Evolutionary conservation across 1,140 invertebrate species (phyloP).

Genomic region (Leptinotarsa lineolata): DNA sequence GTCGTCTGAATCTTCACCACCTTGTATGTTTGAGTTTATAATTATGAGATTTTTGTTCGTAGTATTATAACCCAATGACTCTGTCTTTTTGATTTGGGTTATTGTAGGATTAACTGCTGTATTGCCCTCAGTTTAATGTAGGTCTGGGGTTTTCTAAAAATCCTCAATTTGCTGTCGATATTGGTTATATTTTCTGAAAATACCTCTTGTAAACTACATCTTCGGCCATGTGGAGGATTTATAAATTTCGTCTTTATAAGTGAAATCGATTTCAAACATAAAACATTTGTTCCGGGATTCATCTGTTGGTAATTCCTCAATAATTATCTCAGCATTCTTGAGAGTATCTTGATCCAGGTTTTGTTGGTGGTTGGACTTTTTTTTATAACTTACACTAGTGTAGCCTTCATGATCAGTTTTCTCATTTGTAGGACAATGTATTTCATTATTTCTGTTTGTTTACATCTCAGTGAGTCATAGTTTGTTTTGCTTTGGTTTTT

Average conservation of each 20-base stretch:
- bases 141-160: conserved; percentile 17
- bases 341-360: neutral
- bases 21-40: too few species aligned
- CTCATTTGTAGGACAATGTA: conserved; percentile 5
- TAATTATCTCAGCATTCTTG: too few species aligned
- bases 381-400: conserved; percentile 15
- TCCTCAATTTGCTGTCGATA: conserved; percentile 14
- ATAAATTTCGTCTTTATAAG: conserved; percentile 14
- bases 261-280: conserved; percentile 8
- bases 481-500: conserved; percentile 17
- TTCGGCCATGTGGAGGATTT: conserved; percentile 19
- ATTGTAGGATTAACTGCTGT: conserved; percentile 1
- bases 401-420: conserved; percentile 13
- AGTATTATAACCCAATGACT: conserved; percentile 13
- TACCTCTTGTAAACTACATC: conserved; percentile 13
- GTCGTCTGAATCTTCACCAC: too few species aligned
- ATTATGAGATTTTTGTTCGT: too few species aligned
- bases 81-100: conserved; percentile 17
- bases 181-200: conserved; percentile 9
- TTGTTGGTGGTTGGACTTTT: conserved; percentile 19
- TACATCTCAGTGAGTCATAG: conserved; percentile 1
- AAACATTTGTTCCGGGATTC: neutral
- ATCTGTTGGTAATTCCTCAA: neutral
- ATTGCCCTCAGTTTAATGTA: conserved; percentile 10
- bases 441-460: conserved; percentile 13